phyloP scores from a whole-genome alignment of 2,888 invertebrate species.

The Trichopoda pennipes region DNA sequence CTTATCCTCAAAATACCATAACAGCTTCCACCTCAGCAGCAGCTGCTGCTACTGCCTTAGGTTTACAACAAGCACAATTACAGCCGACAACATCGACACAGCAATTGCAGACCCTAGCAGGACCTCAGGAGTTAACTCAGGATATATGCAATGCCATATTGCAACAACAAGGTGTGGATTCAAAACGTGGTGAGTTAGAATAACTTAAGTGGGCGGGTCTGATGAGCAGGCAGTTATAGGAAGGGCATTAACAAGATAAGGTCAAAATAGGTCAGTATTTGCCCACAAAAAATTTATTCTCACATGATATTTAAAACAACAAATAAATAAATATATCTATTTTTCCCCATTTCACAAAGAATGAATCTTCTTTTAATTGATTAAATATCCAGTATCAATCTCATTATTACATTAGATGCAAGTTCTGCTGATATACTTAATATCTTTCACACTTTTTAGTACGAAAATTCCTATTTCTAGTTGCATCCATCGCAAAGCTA shows the following conservation, averaged over 20 bases:
- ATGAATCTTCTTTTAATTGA: too few relatives aligned
- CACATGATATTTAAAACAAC: not conserved
- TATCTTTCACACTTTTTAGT: too few relatives aligned
- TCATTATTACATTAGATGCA: not conserved
- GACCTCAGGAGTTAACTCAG: constrained; percentile 80
- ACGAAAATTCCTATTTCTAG: too few relatives aligned
- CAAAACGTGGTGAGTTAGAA: constrained; percentile 75
- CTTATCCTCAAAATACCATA: constrained; percentile 76
- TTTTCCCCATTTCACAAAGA: not conserved
- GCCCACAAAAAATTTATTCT: too few relatives aligned
- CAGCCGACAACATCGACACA: constrained; percentile 67
- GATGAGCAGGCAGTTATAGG: constrained; percentile 17
- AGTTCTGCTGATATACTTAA: too few relatives aligned
- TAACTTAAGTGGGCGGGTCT: constrained; percentile 62
- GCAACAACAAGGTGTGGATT: constrained; percentile 79
- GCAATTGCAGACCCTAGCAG: constrained; percentile 74
- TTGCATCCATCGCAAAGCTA: too few relatives aligned
- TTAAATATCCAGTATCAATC: too few relatives aligned
- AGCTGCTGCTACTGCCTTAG: constrained; percentile 69
- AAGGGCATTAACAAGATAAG: constrained; percentile 7
- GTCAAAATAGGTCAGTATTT: constrained; percentile 56
- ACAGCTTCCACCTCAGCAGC: constrained; percentile 72
- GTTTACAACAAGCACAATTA: constrained; percentile 65
- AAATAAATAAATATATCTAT: not conserved
- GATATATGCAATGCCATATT: constrained; percentile 81